A percentile compares a stretch with the other conserved stretches of the same genome.
These are phyloP conservation scores for Halictus rubicundus DNA, from an alignment of 1,140 invertebrate species.

Conservation along the genomic window DNA sequence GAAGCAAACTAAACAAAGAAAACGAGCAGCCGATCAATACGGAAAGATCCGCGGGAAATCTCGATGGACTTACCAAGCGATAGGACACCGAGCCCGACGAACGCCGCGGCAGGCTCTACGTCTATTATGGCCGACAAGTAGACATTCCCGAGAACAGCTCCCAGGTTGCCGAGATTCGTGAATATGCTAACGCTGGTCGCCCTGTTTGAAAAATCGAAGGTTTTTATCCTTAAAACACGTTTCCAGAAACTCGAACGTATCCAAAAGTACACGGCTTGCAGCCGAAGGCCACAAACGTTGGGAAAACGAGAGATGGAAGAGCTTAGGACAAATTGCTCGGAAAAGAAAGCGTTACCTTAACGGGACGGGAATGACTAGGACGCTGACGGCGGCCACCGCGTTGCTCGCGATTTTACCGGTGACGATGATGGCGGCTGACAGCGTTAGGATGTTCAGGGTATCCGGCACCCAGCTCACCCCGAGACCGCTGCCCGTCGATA, in stretches of 20 bases:
- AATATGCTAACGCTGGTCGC: slow-evolving; percentile 67
- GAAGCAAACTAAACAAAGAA: no score
- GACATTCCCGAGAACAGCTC: slow-evolving; percentile 72
- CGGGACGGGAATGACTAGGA: slow-evolving; percentile 71
- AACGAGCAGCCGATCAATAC: no score
- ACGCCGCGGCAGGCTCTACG: slow-evolving; percentile 65
- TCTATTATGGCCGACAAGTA: slow-evolving; percentile 71
- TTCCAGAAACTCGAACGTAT: no score
- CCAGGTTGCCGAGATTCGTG: slow-evolving; percentile 72
- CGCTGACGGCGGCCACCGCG: slow-evolving; percentile 65
- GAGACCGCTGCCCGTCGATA: slow-evolving; percentile 72
- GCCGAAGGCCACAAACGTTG: no score
- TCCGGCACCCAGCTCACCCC: slow-evolving; percentile 75
- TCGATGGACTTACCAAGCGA: slow-evolving; percentile 66
- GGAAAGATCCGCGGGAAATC: no score
- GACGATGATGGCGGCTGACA: slow-evolving; percentile 71
- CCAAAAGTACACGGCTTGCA: no score
- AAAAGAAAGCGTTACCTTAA: slow-evolving; percentile 72
- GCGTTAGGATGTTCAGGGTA: slow-evolving; percentile 72
- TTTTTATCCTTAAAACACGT: no score
- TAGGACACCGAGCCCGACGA: slow-evolving; percentile 71
- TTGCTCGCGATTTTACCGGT: slow-evolving; percentile 71
- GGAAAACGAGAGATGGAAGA: no score
- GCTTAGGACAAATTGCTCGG: neutral
- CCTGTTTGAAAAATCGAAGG: slow-evolving; percentile 37